Evolutionary conservation across 2,113 vertebrate species (phyloP).

Genomic region (Galeopterus variegatus): DNA sequence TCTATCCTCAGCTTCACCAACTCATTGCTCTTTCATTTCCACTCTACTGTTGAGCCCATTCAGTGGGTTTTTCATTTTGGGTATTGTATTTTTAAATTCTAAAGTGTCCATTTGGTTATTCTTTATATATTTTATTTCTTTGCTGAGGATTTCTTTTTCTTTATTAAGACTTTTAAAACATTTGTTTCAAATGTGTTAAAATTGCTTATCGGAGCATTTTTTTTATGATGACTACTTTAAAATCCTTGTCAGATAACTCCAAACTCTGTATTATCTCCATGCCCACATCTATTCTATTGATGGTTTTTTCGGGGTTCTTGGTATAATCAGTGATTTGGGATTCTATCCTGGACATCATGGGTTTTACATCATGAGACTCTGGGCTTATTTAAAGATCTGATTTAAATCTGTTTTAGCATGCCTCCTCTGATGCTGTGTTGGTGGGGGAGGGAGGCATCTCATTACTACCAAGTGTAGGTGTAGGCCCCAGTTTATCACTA

Average conservation of each 20-base stretch:
- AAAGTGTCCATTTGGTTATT: background rate
- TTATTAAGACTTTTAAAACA: background rate
- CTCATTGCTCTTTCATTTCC: background rate
- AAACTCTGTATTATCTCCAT: background rate
- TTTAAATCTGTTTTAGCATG: background rate
- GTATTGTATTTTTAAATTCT: background rate
- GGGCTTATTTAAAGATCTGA: background rate
- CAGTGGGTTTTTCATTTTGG: background rate
- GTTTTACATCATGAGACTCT: background rate
- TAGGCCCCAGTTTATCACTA: background rate
- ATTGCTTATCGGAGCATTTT: background rate
- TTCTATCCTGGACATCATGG: background rate
- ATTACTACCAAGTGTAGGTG: background rate
- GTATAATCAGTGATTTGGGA: background rate
- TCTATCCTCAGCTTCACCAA: background rate
- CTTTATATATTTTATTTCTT: background rate
- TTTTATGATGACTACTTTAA: background rate
- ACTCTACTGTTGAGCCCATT: background rate
- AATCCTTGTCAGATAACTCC: background rate
- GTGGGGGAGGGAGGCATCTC: background rate
- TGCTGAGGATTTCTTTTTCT: background rate
- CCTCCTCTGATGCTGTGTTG: background rate
- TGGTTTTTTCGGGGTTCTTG: background rate
- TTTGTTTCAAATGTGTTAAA: background rate
- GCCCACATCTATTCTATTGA: background rate